Base-by-base conservation (phyloP, 1,140 invertebrate genomes). In the Aphidius ervi region DNA sequence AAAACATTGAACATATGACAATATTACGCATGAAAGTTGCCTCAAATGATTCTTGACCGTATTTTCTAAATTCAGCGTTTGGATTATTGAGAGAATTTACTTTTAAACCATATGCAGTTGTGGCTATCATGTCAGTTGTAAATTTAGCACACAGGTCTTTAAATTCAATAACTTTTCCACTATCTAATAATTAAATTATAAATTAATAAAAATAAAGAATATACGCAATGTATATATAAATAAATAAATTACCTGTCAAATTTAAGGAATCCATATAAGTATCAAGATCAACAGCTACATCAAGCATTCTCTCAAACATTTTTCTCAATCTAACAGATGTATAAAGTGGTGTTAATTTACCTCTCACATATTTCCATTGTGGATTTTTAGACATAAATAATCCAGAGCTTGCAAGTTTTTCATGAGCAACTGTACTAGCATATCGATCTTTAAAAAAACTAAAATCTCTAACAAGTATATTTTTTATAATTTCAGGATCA, bases 81-180 rank as follows among this genome's bases (percentile, higher is more conserved):
- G 76, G 75, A 54, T 87, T 77, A 3, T 75, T 71, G 5, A 86
- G 65, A 3, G 82, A 82, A 59, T 87, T 80, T 5, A 80, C 77
- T 2, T 82, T 71, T 5, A 87, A 67, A n/a, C 86, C 86, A 64
- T 85, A 88, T 6, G 81, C 82, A 48, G 81, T 82, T 6, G 72
- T 77, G 3, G 79, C 82, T 31, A 88, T 85, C 1, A 85, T 73
- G 64, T 89, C 87, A 42, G 85, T 85, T 0, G 82, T 81, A 59
- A 81, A 87, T 20, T 76, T 75, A 0, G 73, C 78, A 20, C 78
- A 69, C 0, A 82, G 31, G 6, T 83, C 77, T 46, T 77, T 79
- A 0, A 79, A 59, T 46, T 81, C 76, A 0, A 82, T 39, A 5
- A 10, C 20, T 4, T 60, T 54, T 7, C 52, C 63, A 0, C 56